These are phyloP conservation scores for Poeciliopsis prolifica DNA, from an alignment of 2,113 vertebrate species.

Conservation along the genomic window DNA sequence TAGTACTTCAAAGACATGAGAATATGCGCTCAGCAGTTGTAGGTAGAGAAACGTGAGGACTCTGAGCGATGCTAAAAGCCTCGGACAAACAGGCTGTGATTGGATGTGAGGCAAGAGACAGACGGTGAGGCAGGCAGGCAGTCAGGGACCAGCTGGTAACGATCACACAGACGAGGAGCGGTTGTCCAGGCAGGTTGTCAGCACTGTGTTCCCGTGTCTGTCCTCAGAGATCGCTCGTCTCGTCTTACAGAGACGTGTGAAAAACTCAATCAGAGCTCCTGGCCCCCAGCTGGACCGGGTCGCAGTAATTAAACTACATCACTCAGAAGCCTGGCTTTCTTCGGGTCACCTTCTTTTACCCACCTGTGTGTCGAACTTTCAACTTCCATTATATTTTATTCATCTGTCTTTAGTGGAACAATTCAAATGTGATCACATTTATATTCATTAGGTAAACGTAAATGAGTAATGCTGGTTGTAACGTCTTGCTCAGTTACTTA, in stretches of 20 bases:
- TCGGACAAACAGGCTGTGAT: neutral
- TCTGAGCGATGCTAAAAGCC: neutral
- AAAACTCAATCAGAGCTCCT: slow-evolving; percentile 69
- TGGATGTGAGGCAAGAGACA: slow-evolving; percentile 18
- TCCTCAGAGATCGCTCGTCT: slow-evolving; percentile 55
- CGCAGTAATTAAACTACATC: slow-evolving; percentile 71
- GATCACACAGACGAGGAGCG: slow-evolving; percentile 36
- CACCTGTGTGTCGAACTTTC: neutral
- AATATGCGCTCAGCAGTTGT: neutral
- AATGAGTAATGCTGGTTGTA: too few relatives aligned
- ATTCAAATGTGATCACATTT: neutral
- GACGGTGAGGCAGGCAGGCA: slow-evolving; percentile 25
- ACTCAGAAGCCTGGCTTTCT: slow-evolving; percentile 27
- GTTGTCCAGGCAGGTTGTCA: slow-evolving; percentile 60
- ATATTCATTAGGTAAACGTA: neutral
- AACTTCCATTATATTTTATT: neutral
- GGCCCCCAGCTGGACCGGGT: slow-evolving; percentile 55
- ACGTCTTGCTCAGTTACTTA: too few relatives aligned
- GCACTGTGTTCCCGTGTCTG: slow-evolving; percentile 51
- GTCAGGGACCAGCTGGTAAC: slow-evolving; percentile 45
- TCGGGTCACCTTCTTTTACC: slow-evolving; percentile 6
- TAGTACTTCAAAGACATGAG: neutral
- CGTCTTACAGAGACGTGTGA: slow-evolving; percentile 64
- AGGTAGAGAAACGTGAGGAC: neutral
- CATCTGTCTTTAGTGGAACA: too few relatives aligned